phyloP scores from a whole-genome alignment of 1,140 invertebrate genomes.

The Caenorhabditis inopinata region DNA sequence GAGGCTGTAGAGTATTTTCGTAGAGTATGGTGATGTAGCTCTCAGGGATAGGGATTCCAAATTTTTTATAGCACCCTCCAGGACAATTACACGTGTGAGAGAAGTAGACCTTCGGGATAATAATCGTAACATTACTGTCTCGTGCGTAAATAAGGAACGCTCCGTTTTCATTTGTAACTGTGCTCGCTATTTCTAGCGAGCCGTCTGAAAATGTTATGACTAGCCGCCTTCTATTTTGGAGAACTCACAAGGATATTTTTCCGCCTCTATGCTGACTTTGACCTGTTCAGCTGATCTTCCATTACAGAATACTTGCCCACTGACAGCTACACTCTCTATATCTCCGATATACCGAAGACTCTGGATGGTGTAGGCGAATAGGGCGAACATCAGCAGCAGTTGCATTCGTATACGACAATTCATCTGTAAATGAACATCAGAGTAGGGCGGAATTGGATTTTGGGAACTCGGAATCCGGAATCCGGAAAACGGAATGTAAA shows the following conservation, averaged over 20 bases:
- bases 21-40: neutral
- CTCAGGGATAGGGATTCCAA: constrained; percentile 11
- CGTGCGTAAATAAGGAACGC: neutral
- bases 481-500: too few relatives aligned
- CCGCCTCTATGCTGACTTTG: constrained; percentile 63
- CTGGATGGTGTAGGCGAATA: neutral
- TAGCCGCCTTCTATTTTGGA: neutral
- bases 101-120: constrained; percentile 21
- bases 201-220: neutral
- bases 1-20: neutral
- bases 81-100: constrained; percentile 5
- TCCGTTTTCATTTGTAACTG: neutral
- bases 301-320: constrained; percentile 56
- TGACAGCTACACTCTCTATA: constrained; percentile 54
- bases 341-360: constrained; percentile 27
- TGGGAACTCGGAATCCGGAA: neutral
- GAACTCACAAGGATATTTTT: constrained; percentile 45
- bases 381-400: neutral
- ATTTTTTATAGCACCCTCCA: constrained; percentile 15
- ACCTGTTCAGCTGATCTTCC: constrained; percentile 50
- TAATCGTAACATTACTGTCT: neutral
- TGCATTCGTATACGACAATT: neutral
- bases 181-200: constrained; percentile 8
- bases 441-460: too few relatives aligned
- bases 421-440: neutral